Percentiles rank a stretch among this genome's conserved stretches.
Conservation (phyloP, 2,113 vertebrate species). For the Lepisosteus oculatus region DNA sequence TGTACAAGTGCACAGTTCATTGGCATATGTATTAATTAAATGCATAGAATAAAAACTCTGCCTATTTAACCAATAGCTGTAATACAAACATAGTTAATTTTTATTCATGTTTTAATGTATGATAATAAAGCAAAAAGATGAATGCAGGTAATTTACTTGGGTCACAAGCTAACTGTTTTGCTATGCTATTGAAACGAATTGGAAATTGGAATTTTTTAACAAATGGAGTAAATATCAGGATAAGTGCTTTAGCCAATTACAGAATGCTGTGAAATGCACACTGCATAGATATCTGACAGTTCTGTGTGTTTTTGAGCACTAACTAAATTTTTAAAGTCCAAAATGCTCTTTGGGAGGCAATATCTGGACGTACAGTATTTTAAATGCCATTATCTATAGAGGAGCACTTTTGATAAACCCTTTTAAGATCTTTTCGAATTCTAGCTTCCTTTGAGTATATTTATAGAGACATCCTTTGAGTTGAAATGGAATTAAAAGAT, state of each 20-base stretch:
- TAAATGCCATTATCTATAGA: constrained; percentile 37
- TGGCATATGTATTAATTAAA: no score
- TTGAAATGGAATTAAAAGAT: not conserved
- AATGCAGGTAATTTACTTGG: constrained; percentile 51
- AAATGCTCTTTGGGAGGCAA: constrained; percentile 27
- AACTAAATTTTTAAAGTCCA: constrained; percentile 50
- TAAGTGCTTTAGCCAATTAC: constrained; percentile 59
- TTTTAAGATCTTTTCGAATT: constrained; percentile 32
- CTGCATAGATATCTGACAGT: constrained; percentile 15
- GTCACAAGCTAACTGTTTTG: constrained; percentile 37
- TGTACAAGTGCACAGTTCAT: no score
- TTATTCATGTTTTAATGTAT: constrained; percentile 53
- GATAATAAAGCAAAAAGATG: constrained; percentile 58
- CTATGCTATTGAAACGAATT: constrained; percentile 39
- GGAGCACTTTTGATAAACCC: constrained; percentile 25
- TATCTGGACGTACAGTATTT: constrained; percentile 34
- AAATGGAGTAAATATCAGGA: constrained; percentile 38
- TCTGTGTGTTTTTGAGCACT: constrained; percentile 34
- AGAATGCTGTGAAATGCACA: constrained; percentile 34
- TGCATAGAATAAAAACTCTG: no score
- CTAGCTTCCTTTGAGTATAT: not conserved
- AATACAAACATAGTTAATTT: constrained; percentile 26
- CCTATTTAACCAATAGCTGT: no score
- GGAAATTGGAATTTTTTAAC: constrained; percentile 53
- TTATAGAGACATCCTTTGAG: constrained; percentile 12